phyloP scores from a whole-genome alignment of 2,113 vertebrate species.

The Centropristis striata region DNA sequence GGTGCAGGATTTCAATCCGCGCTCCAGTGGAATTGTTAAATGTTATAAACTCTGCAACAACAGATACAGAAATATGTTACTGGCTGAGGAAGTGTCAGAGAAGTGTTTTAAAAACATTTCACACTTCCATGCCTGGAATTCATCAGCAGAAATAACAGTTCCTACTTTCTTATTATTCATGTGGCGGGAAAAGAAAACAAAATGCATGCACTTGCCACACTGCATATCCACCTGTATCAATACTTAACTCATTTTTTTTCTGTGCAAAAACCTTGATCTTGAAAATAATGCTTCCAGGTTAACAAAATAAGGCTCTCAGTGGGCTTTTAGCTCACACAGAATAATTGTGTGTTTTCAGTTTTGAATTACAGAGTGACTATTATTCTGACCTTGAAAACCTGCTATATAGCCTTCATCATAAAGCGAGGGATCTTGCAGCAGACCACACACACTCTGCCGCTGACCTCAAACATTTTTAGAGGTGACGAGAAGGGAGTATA shows the following conservation, averaged over 20 bases:
- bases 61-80: slow-evolving; percentile 23
- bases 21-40: slow-evolving; percentile 27
- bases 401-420: slow-evolving; percentile 40
- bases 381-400: slow-evolving; percentile 65
- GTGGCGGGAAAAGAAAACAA: slow-evolving; percentile 18
- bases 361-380: slow-evolving; percentile 72
- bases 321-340: slow-evolving; percentile 34
- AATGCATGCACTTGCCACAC: background rate
- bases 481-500: slow-evolving; percentile 16
- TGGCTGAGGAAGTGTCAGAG: slow-evolving; percentile 12
- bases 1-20: slow-evolving; percentile 37
- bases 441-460: slow-evolving; percentile 69
- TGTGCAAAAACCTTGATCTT: slow-evolving; percentile 41
- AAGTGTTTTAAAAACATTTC: slow-evolving; percentile 34
- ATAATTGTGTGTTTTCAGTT: slow-evolving; percentile 67
- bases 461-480: slow-evolving; percentile 42
- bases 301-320: slow-evolving; percentile 51
- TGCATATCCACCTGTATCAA: slow-evolving; percentile 71
- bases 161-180: slow-evolving; percentile 34
- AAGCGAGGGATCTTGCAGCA: slow-evolving; percentile 25
- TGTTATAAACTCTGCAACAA: slow-evolving; percentile 29
- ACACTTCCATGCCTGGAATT: slow-evolving; percentile 18
- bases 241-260: slow-evolving; percentile 20
- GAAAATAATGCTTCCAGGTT: slow-evolving; percentile 55
- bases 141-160: slow-evolving; percentile 43